Evolutionary conservation across 2,113 vertebrate genomes (phyloP).

Genomic region (Sturnira hondurensis): DNA sequence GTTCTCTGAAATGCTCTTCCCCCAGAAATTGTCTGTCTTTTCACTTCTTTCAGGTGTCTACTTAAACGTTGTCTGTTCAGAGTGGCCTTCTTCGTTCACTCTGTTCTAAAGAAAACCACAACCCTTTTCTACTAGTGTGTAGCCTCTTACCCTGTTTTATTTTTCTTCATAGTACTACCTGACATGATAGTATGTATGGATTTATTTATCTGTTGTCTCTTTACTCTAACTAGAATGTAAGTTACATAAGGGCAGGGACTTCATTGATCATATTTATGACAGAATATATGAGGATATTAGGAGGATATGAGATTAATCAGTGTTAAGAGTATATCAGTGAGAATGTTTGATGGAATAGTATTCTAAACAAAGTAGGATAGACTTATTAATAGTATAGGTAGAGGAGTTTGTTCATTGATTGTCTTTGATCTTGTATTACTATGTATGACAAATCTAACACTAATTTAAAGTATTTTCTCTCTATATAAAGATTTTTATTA

Average conservation of each 20-base stretch:
- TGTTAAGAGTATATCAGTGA: neutral
- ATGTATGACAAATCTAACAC: neutral
- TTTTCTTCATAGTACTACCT: constrained; percentile 1
- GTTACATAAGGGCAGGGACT: neutral
- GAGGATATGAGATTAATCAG: neutral
- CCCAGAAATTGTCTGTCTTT: neutral
- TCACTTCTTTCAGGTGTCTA: neutral
- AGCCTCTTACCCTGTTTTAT: neutral
- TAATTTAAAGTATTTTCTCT: neutral
- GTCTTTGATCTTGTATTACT: neutral
- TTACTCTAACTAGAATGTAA: constrained; percentile 17
- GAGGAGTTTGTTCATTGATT: neutral
- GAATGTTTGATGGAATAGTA: neutral
- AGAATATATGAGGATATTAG: neutral
- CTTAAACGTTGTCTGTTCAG: neutral
- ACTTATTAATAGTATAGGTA: neutral
- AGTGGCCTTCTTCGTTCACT: neutral
- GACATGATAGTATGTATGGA: neutral
- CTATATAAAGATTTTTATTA: constrained; percentile 9
- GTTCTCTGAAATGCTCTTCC: neutral
- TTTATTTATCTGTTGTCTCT: neutral
- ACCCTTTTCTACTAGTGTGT: neutral
- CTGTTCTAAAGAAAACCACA: neutral
- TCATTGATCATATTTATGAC: neutral
- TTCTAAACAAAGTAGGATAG: neutral